Evolutionary conservation across 1,140 invertebrate genomes (phyloP), one percentile per base, ranked within the genome.

Genomic region (Aleiodes sp.): DNA sequence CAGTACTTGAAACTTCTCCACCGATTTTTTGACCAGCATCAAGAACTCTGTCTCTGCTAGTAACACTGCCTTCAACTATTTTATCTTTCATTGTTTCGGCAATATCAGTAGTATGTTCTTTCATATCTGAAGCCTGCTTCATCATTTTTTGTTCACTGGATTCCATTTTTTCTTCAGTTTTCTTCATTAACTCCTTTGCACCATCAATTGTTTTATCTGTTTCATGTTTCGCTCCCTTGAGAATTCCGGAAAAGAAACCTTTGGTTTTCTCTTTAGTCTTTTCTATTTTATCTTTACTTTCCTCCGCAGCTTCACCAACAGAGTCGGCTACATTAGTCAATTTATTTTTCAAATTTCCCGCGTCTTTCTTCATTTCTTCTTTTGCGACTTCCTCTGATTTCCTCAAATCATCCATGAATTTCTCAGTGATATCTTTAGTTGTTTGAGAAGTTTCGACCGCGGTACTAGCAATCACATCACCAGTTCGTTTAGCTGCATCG

Each of bases 201-300:
- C 70, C 70, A 0, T 57, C 33, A 10, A 14, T 2, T 2, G 28
- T 10, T 16, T 72, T 70, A 33, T 56, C 75, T 0, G 68, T 64
- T 8, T 70, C 12, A 7, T 81, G 77, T 56, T 81, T 80, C 0
- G 69, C 71, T 0, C 76, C 71, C 7, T 79, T 79, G 52, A 80
- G 75, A 2, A 80, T 72, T 0, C 75, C 79, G 0, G 77, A 77
- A 0, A 80, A 67, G 14, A 80, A 78, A 6, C 76, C 72, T 21
- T 65, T 64, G 0, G 65, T 29, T 67, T 83, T 83, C 0, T 82
- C 82, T 4, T 82, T 81, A 0, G 72, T 60, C 29, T 70, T 61
- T 0, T 21, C 71, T 4, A 57, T 37, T 59, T 59, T 74, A 41
- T 75, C 62, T 21, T 60, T 73, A 1, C 56, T 35, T 7, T 59